Percentiles rank a stretch among this genome's conserved stretches.
Conservation (phyloP, 2,888 invertebrate genomes). For the Pogonocherus hispidulus region DNA sequence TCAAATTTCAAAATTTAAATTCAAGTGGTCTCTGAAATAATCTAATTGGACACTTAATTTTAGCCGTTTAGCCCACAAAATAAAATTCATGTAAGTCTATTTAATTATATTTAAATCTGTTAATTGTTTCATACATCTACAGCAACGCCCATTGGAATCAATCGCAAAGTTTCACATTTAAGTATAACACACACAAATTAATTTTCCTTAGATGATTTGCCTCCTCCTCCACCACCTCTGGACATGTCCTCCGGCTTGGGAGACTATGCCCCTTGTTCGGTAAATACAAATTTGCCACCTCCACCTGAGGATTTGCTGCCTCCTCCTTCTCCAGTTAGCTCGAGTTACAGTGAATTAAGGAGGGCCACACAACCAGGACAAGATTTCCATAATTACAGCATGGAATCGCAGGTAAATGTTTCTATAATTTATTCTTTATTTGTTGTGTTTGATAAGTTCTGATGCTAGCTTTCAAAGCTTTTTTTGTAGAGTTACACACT, state of each 20-base stretch:
- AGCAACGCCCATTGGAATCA: too few relatives aligned
- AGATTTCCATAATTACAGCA: conserved; percentile 74
- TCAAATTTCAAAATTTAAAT: too few relatives aligned
- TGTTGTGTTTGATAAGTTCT: too few relatives aligned
- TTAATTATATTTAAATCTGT: too few relatives aligned
- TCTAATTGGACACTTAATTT: too few relatives aligned
- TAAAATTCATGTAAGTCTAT: too few relatives aligned
- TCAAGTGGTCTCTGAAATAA: too few relatives aligned
- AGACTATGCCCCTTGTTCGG: conserved; percentile 67
- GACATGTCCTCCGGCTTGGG: conserved; percentile 68
- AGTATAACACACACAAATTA: too few relatives aligned
- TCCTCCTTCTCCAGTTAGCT: conserved; percentile 91
- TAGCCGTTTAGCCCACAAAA: too few relatives aligned
- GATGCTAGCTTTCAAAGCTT: not conserved
- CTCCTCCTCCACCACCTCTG: conserved; percentile 75
- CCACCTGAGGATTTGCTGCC: conserved; percentile 79
- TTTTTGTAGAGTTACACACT: not conserved
- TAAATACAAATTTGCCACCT: conserved; percentile 69
- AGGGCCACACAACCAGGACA: conserved; percentile 79
- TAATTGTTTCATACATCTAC: too few relatives aligned
- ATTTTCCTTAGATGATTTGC: conserved; percentile 73
- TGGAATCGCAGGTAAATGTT: conserved; percentile 76
- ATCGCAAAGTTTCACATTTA: too few relatives aligned
- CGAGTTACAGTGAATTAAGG: conserved; percentile 89
- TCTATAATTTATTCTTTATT: not conserved